Conservation (phyloP, 2,113 vertebrate species). For the Indicator indicator region DNA sequence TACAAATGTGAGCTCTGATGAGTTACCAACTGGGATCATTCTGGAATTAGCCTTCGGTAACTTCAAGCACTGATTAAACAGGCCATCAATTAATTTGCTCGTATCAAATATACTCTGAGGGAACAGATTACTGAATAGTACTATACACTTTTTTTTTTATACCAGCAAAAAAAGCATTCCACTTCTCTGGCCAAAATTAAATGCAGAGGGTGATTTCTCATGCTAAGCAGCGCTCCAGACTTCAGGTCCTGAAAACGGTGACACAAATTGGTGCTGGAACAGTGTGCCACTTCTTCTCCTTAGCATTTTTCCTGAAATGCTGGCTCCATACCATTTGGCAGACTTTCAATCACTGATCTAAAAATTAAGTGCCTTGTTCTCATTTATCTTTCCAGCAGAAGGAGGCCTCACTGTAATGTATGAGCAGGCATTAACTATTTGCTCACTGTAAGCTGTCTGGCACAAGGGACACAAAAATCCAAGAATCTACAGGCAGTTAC, state of each 20-base stretch:
- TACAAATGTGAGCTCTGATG: neutral
- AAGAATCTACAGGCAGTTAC: neutral
- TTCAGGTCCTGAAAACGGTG: neutral
- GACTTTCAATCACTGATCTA: conserved; percentile 51
- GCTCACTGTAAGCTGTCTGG: neutral
- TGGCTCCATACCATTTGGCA: conserved; percentile 47
- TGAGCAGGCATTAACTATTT: conserved; percentile 51
- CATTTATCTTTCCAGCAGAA: conserved; percentile 32
- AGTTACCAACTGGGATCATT: neutral
- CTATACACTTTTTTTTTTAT: neutral
- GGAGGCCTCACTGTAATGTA: neutral
- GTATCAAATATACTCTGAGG: neutral
- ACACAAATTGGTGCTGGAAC: conserved; percentile 44
- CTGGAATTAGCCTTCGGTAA: neutral
- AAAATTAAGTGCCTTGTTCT: conserved; percentile 66
- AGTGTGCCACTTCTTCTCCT: conserved; percentile 19
- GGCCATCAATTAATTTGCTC: neutral
- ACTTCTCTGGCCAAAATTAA: conserved; percentile 56
- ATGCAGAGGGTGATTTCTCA: conserved; percentile 48
- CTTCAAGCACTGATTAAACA: conserved; percentile 9
- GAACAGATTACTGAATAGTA: conserved; percentile 15
- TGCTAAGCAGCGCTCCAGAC: neutral
- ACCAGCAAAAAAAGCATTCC: neutral
- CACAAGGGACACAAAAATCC: neutral
- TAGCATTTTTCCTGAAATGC: conserved; percentile 57